Base-by-base conservation (phyloP, 2,113 vertebrate species). In the Hemibagrus wyckioides region DNA sequence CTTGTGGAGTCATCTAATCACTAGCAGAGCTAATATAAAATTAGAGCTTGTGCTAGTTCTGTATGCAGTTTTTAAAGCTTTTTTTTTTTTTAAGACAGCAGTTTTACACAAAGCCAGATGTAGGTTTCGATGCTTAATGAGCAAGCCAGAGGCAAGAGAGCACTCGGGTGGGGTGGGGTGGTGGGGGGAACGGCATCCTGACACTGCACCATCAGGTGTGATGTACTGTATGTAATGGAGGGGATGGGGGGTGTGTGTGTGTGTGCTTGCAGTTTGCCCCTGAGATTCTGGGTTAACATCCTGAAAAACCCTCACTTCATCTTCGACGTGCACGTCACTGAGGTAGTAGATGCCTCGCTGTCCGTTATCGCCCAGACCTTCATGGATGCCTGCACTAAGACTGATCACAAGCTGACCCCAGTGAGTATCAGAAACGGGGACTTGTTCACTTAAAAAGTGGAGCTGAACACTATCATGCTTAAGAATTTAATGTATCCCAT, bases 341-440 rank as follows among this genome's bases (percentile, higher is more conserved):
- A 99, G 95, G 97, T 99, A 92, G 97, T 98, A 89, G 98, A 99
- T 69, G 97, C 97, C 13, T 99, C 97, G 41, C 95, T 99, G 93
- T 98, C 97, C 2, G 98, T 99, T 91, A 99, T 99, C 65, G 95
- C 97, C 10, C 98, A 99, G 95, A 99, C 97, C 92, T 99, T 99
- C 94, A 99, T 99, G 97, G 98, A 99, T 79, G 98, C 98, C 93
- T 99, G 98, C 95, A 99, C 97, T 39, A 97, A 98, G 95, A 97
- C 97, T 0, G 98, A 99, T 94, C 97, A 99, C 96, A 99, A 99
- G 88, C 96, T 99, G 90, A 98, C 97, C 95, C 95, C 97, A 41
- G 98, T 99, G 91, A 95, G 87, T 76, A 14, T 77, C 21, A 17
- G 9, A 19, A 25, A 13, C 10, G 30, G 30, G 48, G 19, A 30